Percentiles rank a stretch among this genome's conserved stretches.
phyloP scores from a whole-genome alignment of 2,113 vertebrate species.

The Channa argus region DNA sequence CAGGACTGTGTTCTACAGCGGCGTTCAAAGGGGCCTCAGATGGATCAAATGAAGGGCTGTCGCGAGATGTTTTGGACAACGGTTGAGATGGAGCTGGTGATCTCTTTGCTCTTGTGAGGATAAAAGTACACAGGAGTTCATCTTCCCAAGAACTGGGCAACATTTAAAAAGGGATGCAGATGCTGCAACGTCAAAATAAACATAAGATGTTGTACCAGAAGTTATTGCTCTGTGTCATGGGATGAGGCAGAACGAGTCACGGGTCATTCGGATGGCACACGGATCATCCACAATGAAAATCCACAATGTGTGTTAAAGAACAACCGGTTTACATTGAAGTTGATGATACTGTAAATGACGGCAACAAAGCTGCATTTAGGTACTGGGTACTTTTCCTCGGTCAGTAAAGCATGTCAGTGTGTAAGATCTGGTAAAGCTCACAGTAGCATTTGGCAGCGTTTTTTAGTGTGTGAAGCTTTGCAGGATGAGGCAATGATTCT shows the following conservation, averaged over 20 bases:
- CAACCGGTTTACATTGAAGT: constrained; percentile 4
- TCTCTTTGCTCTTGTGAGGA: constrained; percentile 62
- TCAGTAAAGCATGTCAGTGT: constrained; percentile 39
- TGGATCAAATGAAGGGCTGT: constrained; percentile 73
- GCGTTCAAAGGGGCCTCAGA: constrained; percentile 78
- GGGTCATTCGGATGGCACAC: constrained; percentile 27
- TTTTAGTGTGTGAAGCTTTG: constrained; percentile 64
- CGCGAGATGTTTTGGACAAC: constrained; percentile 77
- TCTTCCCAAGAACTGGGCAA: constrained; percentile 57
- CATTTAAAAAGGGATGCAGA: constrained; percentile 57
- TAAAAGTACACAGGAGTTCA: constrained; percentile 58
- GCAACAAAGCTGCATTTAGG: too few relatives aligned
- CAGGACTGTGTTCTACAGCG: constrained; percentile 81
- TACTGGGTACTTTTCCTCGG: too few relatives aligned
- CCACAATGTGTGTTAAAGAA: constrained; percentile 12
- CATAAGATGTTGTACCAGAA: constrained; percentile 36
- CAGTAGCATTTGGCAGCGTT: constrained; percentile 65
- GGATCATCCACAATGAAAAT: constrained; percentile 8
- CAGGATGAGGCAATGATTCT: constrained; percentile 71
- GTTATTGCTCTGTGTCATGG: constrained; percentile 24
- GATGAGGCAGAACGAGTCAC: constrained; percentile 1
- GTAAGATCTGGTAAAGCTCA: constrained; percentile 70
- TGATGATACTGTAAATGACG: neutral
- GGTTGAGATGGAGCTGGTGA: constrained; percentile 65
- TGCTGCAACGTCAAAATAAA: constrained; percentile 50